These are phyloP conservation scores for Eospalax fontanierii DNA, from an alignment of 2,797 vertebrate genomes.

Conservation along the genomic window DNA sequence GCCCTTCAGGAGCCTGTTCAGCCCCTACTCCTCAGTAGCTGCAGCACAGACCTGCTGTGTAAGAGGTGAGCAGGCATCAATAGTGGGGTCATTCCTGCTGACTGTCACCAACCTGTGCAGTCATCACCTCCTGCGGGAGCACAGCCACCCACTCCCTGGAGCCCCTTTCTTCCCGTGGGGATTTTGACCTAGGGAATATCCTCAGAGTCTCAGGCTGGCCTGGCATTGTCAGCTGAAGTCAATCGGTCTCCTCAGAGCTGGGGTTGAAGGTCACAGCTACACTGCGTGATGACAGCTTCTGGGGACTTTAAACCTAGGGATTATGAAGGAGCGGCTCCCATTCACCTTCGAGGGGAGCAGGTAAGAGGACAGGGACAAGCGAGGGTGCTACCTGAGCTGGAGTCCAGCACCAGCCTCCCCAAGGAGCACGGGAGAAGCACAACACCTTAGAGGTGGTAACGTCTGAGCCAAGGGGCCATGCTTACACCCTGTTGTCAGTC, in stretches of 20 bases:
- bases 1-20: not conserved
- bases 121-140: not conserved
- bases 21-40: not conserved
- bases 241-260: not conserved
- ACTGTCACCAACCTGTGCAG: not conserved
- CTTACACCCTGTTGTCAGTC: not conserved
- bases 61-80: not conserved
- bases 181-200: not conserved
- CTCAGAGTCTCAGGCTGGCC: not conserved
- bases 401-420: fast-evolving
- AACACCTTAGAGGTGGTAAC: not conserved
- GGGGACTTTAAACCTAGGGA: not conserved
- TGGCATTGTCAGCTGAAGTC: not conserved
- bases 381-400: not conserved
- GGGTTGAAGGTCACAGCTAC: not conserved
- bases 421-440: not conserved
- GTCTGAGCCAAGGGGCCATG: too few species aligned
- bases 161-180: not conserved
- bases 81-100: not conserved
- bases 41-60: not conserved
- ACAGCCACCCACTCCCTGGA: not conserved
- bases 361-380: not conserved
- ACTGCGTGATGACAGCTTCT: not conserved
- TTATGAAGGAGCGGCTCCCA: not conserved
- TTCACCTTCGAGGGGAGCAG: fast-evolving